These are phyloP conservation scores for Aramus guarauna DNA, from an alignment of 2,113 vertebrate genomes.

Conservation along the genomic window DNA sequence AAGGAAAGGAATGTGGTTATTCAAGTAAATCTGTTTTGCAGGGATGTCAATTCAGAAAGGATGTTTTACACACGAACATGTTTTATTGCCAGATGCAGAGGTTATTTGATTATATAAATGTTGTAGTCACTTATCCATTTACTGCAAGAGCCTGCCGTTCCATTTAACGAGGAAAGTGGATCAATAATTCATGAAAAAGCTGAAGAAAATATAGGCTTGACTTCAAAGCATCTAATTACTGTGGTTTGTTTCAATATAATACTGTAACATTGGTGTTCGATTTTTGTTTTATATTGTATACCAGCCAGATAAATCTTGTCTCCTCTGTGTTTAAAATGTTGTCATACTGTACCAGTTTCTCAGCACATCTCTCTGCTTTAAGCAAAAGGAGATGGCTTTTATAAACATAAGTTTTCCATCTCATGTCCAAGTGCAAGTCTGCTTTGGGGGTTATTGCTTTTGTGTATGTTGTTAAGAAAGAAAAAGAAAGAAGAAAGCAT, in stretches of 20 bases:
- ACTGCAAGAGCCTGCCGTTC: conserved; percentile 46
- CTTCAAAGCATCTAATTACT: conserved; percentile 62
- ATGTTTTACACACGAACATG: conserved; percentile 13
- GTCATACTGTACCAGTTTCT: conserved; percentile 61
- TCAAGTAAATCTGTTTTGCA: conserved; percentile 19
- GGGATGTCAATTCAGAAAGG: conserved; percentile 21
- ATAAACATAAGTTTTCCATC: conserved; percentile 53
- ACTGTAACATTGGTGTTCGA: conserved; percentile 46
- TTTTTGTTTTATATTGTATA: conserved; percentile 55
- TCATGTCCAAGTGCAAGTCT: conserved; percentile 59
- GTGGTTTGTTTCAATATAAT: conserved; percentile 52
- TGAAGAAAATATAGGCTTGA: conserved; percentile 57
- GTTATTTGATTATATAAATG: conserved; percentile 55
- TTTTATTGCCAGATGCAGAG: conserved; percentile 30
- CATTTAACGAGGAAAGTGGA: conserved; percentile 44
- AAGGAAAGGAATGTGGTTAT: conserved; percentile 26
- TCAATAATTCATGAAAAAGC: conserved; percentile 62
- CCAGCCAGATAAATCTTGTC: conserved; percentile 44
- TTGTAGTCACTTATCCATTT: conserved; percentile 55
- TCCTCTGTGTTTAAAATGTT: conserved; percentile 65
- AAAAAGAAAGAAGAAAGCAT: conserved; percentile 35
- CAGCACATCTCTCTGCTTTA: conserved; percentile 40
- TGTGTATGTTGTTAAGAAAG: conserved; percentile 21
- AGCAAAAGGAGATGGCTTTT: conserved; percentile 59
- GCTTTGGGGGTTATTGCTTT: conserved; percentile 42